Conservation (phyloP, 2,113 vertebrate genomes). For the Willisornis vidua region DNA sequence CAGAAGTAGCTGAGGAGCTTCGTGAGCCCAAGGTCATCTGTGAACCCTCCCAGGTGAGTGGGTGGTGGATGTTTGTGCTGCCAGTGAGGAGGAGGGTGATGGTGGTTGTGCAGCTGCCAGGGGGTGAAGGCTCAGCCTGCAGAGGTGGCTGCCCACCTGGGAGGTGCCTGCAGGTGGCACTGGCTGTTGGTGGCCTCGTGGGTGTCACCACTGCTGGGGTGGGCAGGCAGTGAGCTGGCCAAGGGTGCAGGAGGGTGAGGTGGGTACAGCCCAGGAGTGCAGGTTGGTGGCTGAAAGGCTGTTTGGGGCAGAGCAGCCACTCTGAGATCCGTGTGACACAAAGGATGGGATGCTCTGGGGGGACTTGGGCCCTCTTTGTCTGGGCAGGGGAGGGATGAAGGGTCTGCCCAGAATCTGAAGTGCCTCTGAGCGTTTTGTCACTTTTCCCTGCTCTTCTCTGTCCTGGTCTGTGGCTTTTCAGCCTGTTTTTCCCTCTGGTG, state of each 20-base stretch:
- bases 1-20: not conserved
- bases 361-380: not conserved
- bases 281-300: not conserved
- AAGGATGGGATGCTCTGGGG: not conserved
- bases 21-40: not conserved
- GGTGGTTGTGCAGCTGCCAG: fast-evolving
- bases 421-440: fast-evolving
- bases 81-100: not conserved
- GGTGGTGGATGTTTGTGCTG: fast-evolving
- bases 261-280: not conserved
- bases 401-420: not conserved
- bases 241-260: not conserved
- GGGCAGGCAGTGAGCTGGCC: fast-evolving
- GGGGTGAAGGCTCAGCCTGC: not conserved
- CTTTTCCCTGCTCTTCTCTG: not conserved
- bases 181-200: not conserved
- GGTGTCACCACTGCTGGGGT: not conserved
- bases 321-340: not conserved
- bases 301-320: fast-evolving
- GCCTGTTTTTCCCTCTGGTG: not conserved
- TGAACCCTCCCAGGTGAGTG: not conserved
- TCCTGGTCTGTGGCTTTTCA: not conserved
- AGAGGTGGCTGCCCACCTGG: fast-evolving
- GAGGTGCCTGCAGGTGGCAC: too few species aligned
- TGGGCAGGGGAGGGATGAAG: not conserved